These are phyloP conservation scores for Agrypnus murinus DNA, from an alignment of 2,888 invertebrate genomes.

Conservation along the genomic window DNA sequence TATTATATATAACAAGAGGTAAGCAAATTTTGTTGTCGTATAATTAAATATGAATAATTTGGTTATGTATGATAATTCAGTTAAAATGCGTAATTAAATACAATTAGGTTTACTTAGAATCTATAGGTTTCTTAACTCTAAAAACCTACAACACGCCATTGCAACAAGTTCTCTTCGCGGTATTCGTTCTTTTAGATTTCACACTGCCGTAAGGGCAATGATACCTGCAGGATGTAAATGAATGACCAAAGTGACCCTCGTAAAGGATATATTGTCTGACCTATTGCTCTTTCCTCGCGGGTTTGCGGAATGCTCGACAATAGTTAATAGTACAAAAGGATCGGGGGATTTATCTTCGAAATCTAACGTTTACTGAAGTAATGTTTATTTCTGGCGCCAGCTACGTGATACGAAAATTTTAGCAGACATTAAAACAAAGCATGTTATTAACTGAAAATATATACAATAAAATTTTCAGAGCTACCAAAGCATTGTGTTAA, in stretches of 20 bases:
- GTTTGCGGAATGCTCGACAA: constrained; percentile 23
- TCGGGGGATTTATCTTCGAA: constrained; percentile 27
- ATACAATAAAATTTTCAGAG: not conserved
- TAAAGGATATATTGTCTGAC: constrained; percentile 23
- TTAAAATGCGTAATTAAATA: too few relatives aligned
- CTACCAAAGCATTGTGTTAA: constrained; percentile 9
- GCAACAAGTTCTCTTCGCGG: not conserved
- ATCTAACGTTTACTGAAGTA: constrained; percentile 16
- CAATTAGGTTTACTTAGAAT: too few relatives aligned
- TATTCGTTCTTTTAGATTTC: not conserved
- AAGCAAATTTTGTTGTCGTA: too few relatives aligned
- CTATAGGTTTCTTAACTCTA: too few relatives aligned
- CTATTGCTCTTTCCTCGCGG: constrained; percentile 29
- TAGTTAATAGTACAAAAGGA: constrained; percentile 35
- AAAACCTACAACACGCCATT: too few relatives aligned
- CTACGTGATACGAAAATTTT: constrained; percentile 19
- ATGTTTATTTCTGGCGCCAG: constrained; percentile 26
- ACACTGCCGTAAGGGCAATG: not conserved
- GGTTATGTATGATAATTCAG: too few relatives aligned
- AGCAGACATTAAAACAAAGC: constrained; percentile 22
- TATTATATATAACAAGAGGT: too few relatives aligned
- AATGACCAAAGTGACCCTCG: constrained; percentile 35
- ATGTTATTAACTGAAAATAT: constrained; percentile 20
- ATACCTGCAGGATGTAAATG: constrained; percentile 27
- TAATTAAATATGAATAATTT: too few relatives aligned